Evolutionary conservation across 1,140 invertebrate species (phyloP), one percentile per base, ranked within the genome.

Genomic region (Drosophila arizonae): DNA sequence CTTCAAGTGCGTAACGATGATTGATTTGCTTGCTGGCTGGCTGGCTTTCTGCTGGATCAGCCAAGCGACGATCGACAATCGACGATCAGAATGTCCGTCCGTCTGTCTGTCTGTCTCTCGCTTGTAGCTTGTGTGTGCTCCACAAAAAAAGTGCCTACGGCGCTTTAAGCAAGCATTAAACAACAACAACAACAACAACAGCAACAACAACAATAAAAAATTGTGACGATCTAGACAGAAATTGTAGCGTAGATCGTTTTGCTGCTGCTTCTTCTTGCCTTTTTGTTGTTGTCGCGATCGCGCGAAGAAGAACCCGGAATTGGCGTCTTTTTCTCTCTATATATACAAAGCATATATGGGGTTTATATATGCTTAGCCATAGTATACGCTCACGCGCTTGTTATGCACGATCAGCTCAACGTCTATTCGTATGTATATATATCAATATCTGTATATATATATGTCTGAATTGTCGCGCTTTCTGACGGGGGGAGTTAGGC

Each of bases 281-380:
- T 36, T 1, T 62, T 76, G 72, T 76, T 78, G 72, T 78, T 76
- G 62, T 70, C 55, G 70, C 63, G 55, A 64, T 65, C 56, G 69
- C 69, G 76, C 86, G 85, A 89, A 88, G 85, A 89, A 88, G 84
- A 89, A 88, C 84, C 84, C 84, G 84, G 84, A 88, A 88, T 88
- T 88, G 84, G 77, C 80, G 70, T 77, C 57, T 73, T 64, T 68
- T 68, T 76, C 46, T 45, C 43, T 50, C 33, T 48, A 54, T 68
- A 39, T 46, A 17, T 52, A 30, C 4, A 6, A 30, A 6, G 4
- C 33, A 39, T 56, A 21, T 70, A 13, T 74, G 52, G 56, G 51
- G 17, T 43, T 72, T 60, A 58, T 58, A 57, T 72, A 58, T 54
- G 62, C 64, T 66, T 63, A 72, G 62, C 54, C 57, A 65, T 66